Evolutionary conservation across 2,888 invertebrate species (phyloP), one percentile per base, ranked within the genome.

Genomic region (Melieria crassipennis): DNA sequence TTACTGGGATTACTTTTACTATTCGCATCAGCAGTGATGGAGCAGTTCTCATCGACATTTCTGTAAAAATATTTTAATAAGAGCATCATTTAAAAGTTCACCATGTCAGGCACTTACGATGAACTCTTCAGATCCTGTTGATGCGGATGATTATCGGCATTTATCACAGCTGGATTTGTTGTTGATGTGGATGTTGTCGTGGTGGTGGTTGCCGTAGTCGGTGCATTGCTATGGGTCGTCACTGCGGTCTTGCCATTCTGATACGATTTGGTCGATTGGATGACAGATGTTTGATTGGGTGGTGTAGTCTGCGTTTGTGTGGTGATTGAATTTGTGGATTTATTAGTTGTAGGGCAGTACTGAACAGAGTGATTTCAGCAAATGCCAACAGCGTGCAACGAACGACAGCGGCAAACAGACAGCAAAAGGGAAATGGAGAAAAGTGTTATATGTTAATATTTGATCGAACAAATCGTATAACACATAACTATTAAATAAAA

Each of bases 221-320:
- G 81, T 73, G 79, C 75, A 73, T 75, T 71, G 61, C 50, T 72
- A 56, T 64, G 60, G 68, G 62, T 47, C 71, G 62, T 16, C 70
- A 57, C 63, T 74, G 69, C 80, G 77, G 76, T 79, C 70, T 75
- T 77, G 78, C 82, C 85, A 80, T 83, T 85, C 79, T 87, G 85
- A 84, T 86, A 87, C 75, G 86, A 80, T 82, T 87, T 87, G 74
- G 94, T 94, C 85, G 94, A 94, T 85, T 94, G 92, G 84, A 94
- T 94, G 69, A 95, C 95, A 78, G 94, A 94, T 60, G 94, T 92
- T 87, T 92, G 92, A 75, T 89, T 88, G 70, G 89, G 91, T 69
- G 85, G 83, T 79, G 82, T 82, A 74, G 84, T 73, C 74, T 74
- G 74, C 45, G 70, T 73, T 76, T 77, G 76, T 73, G 55, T 75